Percentiles rank a stretch among this genome's conserved stretches.
phyloP scores from a whole-genome alignment of 2,888 invertebrate genomes.

The Chymomyza amoena region DNA sequence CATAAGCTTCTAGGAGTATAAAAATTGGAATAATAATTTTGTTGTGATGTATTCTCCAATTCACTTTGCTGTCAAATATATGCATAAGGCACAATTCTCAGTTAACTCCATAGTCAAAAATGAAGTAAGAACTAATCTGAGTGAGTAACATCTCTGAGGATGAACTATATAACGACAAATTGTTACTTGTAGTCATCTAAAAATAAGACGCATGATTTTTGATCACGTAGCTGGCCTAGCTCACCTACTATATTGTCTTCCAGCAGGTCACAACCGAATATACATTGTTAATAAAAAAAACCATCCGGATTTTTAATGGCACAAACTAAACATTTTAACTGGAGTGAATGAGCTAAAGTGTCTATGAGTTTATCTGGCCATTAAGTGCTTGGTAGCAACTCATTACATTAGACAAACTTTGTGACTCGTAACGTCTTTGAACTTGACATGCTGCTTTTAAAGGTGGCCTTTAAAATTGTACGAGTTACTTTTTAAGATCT shows the following conservation, averaged over 20 bases:
- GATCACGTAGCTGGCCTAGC: too few species aligned
- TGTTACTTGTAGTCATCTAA: too few species aligned
- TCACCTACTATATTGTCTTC: background rate
- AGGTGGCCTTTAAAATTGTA: background rate
- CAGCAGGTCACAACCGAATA: background rate
- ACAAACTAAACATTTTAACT: slow-evolving; percentile 58
- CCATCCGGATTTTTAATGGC: slow-evolving; percentile 48
- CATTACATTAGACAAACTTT: slow-evolving; percentile 48
- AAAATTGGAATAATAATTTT: too few species aligned
- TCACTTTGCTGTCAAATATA: too few species aligned
- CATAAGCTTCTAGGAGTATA: too few species aligned
- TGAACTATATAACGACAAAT: too few species aligned
- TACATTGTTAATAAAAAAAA: background rate
- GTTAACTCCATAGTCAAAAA: too few species aligned
- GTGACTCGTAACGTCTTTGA: slow-evolving; percentile 67
- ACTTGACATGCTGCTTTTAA: slow-evolving; percentile 47
- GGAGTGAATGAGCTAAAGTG: background rate
- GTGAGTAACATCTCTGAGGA: too few species aligned
- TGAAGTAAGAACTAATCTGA: too few species aligned
- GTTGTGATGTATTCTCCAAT: too few species aligned
- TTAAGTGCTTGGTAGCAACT: slow-evolving; percentile 46
- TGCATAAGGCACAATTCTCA: too few species aligned
- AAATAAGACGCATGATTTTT: too few species aligned
- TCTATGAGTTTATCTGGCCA: slow-evolving; percentile 36
- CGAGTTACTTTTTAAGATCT: background rate